Evolutionary conservation across 2,113 vertebrate genomes (phyloP).

Genomic region (Austrofundulus limnaeus): DNA sequence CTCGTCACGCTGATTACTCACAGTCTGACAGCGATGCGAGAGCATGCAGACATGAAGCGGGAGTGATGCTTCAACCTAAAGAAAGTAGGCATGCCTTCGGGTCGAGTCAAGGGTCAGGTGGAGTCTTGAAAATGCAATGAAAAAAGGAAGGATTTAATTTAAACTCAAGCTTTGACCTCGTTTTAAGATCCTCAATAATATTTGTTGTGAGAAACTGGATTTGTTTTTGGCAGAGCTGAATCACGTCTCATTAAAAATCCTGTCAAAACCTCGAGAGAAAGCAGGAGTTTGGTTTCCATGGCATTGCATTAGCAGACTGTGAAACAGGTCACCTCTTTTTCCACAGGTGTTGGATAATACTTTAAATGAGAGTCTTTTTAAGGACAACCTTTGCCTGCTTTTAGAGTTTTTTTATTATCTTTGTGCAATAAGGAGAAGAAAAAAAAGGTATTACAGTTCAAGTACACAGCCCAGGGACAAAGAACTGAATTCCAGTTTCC

Average conservation of each 20-base stretch:
- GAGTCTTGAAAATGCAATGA: neutral
- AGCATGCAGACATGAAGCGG: conserved; percentile 13
- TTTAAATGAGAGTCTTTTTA: conserved; percentile 51
- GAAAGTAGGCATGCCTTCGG: conserved; percentile 4
- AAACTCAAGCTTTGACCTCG: no score
- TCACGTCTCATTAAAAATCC: conserved; percentile 46
- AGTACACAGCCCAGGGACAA: conserved; percentile 12
- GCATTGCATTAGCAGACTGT: conserved; percentile 46
- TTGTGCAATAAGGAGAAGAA: conserved; percentile 20
- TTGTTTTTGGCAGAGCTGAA: conserved; percentile 23
- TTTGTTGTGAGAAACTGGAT: neutral
- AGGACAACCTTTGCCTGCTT: conserved; percentile 25
- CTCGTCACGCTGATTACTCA: conserved; percentile 55
- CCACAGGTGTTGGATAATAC: conserved; percentile 43
- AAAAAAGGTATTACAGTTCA: neutral
- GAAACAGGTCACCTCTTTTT: conserved; percentile 46
- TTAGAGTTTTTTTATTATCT: conserved; percentile 8
- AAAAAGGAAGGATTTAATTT: neutral
- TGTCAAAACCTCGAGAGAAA: conserved; percentile 33
- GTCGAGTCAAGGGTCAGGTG: conserved; percentile 3
- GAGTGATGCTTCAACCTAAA: conserved; percentile 14
- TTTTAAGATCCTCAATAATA: no score
- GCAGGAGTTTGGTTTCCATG: conserved; percentile 63
- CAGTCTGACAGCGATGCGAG: neutral
- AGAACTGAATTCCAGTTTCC: conserved; percentile 29